phyloP scores from a whole-genome alignment of 30 jellyfish, hydroid and myxozoan species.

The Catostylus mosaicus region DNA sequence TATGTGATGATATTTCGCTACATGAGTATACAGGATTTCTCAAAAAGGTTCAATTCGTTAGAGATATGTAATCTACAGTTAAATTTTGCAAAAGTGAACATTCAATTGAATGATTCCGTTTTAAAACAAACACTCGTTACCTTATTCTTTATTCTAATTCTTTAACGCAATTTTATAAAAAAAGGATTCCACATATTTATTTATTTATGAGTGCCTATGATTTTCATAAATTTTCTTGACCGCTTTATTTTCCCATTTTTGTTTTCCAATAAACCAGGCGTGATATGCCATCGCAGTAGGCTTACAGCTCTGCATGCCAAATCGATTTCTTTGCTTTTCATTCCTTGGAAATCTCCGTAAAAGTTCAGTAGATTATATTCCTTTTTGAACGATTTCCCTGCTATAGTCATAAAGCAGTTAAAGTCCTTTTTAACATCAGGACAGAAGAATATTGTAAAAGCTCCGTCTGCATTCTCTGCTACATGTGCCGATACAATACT shows the following conservation, averaged over 20 bases:
- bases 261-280: conserved; percentile 92
- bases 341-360: conserved; percentile 82
- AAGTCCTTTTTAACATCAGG: conserved; percentile 83
- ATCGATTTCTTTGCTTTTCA: conserved; percentile 82
- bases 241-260: conserved; percentile 70
- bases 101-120: too few species aligned
- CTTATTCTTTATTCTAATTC: too few species aligned
- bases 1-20: too few species aligned
- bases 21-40: too few species aligned
- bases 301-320: conserved; percentile 96
- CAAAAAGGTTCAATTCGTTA: too few species aligned
- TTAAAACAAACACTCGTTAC: too few species aligned
- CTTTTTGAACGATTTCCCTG: conserved; percentile 75
- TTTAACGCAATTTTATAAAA: too few species aligned
- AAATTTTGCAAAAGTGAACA: too few species aligned
- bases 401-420: conserved; percentile 77
- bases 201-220: conserved; percentile 28
- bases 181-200: too few species aligned
- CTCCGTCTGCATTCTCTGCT: conserved; percentile 88
- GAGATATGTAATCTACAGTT: too few species aligned
- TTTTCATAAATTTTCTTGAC: conserved; percentile 48
- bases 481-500: conserved; percentile 98
- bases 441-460: conserved; percentile 89
- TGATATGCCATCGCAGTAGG: conserved; percentile 95
- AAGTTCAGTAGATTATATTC: conserved; percentile 81